Conservation (phyloP, 2,113 vertebrate genomes). For the Odocoileus virginianus region DNA sequence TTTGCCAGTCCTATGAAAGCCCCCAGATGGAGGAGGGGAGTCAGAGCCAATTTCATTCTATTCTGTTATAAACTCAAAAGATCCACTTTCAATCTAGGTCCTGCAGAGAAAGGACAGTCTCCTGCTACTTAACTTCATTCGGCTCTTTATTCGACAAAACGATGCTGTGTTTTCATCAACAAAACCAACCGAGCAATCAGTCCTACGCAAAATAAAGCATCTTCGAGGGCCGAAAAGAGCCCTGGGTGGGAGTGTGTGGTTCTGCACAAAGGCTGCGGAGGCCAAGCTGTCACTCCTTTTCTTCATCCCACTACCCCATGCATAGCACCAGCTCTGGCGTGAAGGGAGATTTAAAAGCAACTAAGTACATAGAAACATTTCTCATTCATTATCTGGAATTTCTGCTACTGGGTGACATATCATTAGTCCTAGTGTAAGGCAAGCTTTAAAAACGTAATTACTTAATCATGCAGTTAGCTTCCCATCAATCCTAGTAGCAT, state of each 20-base stretch:
- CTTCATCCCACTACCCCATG: conserved; percentile 32
- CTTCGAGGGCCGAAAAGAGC: conserved; percentile 14
- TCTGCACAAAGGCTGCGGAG: conserved; percentile 51
- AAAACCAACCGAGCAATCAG: conserved; percentile 6
- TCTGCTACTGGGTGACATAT: conserved; percentile 81
- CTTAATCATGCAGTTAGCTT: conserved; percentile 86
- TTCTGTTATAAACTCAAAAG: neutral
- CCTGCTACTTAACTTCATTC: conserved; percentile 23
- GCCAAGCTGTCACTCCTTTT: conserved; percentile 63
- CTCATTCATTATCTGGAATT: conserved; percentile 82
- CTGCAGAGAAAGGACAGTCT: conserved; percentile 34
- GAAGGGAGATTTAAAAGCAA: conserved; percentile 75
- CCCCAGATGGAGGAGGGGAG: neutral
- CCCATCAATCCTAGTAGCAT: conserved; percentile 84
- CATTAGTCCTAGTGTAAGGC: conserved; percentile 82
- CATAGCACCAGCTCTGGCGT: conserved; percentile 54
- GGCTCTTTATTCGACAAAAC: conserved; percentile 41
- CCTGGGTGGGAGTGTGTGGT: neutral
- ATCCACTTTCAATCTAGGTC: neutral
- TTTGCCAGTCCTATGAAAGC: neutral
- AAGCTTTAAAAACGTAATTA: conserved; percentile 87
- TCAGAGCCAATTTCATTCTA: neutral
- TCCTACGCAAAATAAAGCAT: neutral
- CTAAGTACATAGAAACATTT: conserved; percentile 80
- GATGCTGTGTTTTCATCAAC: conserved; percentile 20